phyloP scores from a whole-genome alignment of 2,113 vertebrate species.

The Atherinomorus stipes region DNA sequence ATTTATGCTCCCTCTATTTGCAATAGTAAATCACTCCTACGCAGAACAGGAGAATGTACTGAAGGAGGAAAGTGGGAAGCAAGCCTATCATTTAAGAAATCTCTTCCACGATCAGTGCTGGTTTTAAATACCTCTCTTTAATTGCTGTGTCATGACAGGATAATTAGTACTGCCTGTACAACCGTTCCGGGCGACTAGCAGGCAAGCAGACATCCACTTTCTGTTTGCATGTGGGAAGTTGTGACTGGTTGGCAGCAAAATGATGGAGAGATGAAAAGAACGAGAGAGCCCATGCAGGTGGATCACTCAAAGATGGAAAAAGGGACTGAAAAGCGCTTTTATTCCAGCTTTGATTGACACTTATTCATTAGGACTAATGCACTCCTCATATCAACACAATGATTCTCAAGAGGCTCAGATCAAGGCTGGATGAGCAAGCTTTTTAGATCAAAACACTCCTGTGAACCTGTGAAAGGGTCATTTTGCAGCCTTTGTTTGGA shows the following conservation, averaged over 20 bases:
- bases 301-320: not conserved
- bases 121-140: conserved; percentile 69
- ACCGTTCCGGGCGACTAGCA: conserved; percentile 27
- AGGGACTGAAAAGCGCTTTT: not conserved
- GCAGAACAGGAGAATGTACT: conserved; percentile 17
- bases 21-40: conserved; percentile 52
- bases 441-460: not conserved
- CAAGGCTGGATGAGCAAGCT: not conserved
- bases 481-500: conserved; percentile 10
- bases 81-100: conserved; percentile 60
- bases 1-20: conserved; percentile 46
- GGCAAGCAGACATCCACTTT: conserved; percentile 9
- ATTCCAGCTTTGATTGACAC: conserved; percentile 30
- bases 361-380: conserved; percentile 36
- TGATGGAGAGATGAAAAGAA: conserved; percentile 7
- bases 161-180: conserved; percentile 57
- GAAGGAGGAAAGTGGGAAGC: conserved; percentile 45
- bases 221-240: conserved; percentile 14
- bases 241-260: conserved; percentile 12
- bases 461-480: not conserved
- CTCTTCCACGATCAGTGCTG: conserved; percentile 17
- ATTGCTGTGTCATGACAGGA: conserved; percentile 67
- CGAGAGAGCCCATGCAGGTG: not conserved
- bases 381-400: conserved; percentile 31
- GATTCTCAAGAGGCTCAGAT: not conserved